phyloP scores from a whole-genome alignment of 2,113 vertebrate species.

The Nesogale talazaci region DNA sequence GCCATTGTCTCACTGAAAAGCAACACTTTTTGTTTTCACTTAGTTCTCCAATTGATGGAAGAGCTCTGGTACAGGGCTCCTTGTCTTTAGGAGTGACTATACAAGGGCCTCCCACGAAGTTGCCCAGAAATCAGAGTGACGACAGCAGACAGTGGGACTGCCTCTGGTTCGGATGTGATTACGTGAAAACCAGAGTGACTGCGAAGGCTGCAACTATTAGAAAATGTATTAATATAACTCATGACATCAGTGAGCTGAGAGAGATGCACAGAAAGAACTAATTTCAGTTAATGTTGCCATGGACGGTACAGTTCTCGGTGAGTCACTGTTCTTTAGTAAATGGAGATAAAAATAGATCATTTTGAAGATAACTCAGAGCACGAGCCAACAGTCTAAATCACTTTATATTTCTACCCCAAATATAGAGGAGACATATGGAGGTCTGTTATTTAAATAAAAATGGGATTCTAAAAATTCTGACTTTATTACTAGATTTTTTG shows the following conservation, averaged over 20 bases:
- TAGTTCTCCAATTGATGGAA: not conserved
- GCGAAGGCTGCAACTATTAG: not conserved
- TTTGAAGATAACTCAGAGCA: conserved; percentile 32
- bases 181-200: not conserved
- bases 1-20: not conserved
- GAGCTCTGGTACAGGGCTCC: not conserved
- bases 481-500: conserved; percentile 27
- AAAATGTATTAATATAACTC: conserved; percentile 26
- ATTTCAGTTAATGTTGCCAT: not conserved
- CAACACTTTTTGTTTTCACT: not conserved
- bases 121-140: conserved; percentile 5
- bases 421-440: conserved; percentile 24
- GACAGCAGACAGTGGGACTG: conserved; percentile 7
- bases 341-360: conserved; percentile 51
- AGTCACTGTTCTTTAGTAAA: conserved; percentile 58
- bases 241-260: conserved; percentile 18
- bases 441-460: conserved; percentile 47
- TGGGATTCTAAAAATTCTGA: conserved; percentile 30
- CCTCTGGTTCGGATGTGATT: not conserved
- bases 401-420: conserved; percentile 42
- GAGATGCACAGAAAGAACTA: conserved; percentile 12
- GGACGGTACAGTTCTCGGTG: not conserved
- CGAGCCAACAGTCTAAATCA: conserved; percentile 10
- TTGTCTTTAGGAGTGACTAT: not conserved
- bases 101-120: not conserved